Evolutionary conservation across 2,113 vertebrate genomes (phyloP).

Genomic region (Henicopernis longicauda): DNA sequence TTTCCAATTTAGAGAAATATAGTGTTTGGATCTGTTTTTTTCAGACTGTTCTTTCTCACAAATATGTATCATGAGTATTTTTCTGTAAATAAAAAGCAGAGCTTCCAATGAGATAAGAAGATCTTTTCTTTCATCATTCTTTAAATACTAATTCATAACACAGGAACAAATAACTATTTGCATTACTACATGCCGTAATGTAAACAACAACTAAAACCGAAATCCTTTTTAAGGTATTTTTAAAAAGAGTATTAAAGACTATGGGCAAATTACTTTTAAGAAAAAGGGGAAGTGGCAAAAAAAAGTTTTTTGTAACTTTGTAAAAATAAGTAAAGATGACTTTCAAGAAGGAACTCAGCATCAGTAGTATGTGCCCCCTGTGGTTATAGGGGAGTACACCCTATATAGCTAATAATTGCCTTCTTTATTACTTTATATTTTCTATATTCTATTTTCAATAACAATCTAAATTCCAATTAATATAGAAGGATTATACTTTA

Average conservation of each 20-base stretch:
- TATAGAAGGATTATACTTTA: not conserved
- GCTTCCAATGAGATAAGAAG: not conserved
- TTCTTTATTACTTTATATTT: not conserved
- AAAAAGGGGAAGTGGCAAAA: not conserved
- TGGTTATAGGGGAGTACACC: not conserved
- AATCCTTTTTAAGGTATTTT: not conserved
- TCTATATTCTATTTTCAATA: not conserved
- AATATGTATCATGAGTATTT: conserved; percentile 73
- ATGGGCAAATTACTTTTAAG: not conserved
- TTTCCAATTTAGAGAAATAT: conserved; percentile 74
- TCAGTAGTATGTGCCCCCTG: not conserved
- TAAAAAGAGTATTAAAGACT: not conserved
- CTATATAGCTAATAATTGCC: not conserved
- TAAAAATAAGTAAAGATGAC: not conserved
- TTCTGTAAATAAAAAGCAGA: conserved; percentile 63
- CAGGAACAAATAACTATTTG: not conserved
- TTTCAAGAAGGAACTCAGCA: not conserved
- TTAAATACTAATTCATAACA: not conserved
- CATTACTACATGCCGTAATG: not conserved
- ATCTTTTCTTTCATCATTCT: not conserved
- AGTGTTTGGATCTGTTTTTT: conserved; percentile 58
- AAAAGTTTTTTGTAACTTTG: no score
- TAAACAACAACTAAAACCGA: not conserved
- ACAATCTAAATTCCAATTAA: not conserved
- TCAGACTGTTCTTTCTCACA: conserved; percentile 40